Evolutionary conservation across 2,113 vertebrate species (phyloP).

Genomic region (Sialia sialis): DNA sequence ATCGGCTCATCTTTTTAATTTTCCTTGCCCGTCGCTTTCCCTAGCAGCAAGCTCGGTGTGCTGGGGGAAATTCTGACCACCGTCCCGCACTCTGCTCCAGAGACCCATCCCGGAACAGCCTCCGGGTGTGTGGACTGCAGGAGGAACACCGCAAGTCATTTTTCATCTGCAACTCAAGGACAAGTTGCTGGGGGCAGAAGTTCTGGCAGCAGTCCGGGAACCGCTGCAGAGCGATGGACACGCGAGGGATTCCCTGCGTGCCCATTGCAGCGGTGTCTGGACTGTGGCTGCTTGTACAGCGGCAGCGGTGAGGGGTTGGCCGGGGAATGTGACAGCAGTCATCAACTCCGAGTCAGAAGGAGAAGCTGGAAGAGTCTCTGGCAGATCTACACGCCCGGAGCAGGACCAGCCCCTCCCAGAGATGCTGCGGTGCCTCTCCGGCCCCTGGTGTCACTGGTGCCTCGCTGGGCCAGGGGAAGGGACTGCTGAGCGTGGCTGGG

Average conservation of each 20-base stretch:
- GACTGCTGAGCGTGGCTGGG: accelerated
- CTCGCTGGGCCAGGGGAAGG: accelerated
- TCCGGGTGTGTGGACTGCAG: background rate
- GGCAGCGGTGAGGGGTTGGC: background rate
- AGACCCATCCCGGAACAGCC: background rate
- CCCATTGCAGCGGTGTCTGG: accelerated
- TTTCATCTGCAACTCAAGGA: accelerated
- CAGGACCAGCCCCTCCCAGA: background rate
- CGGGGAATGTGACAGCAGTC: accelerated
- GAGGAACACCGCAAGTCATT: accelerated
- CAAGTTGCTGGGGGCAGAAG: background rate
- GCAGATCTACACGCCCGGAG: background rate
- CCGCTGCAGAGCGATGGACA: accelerated
- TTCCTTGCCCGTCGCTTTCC: background rate
- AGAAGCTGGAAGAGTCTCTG: background rate
- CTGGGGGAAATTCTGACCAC: background rate
- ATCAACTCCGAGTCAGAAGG: accelerated
- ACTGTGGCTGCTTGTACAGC: background rate
- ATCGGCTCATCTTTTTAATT: background rate
- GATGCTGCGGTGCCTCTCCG: background rate
- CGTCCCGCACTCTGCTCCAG: background rate
- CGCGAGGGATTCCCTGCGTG: background rate
- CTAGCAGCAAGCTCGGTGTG: background rate
- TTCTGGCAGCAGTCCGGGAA: background rate
- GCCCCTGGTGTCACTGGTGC: accelerated